Evolutionary conservation across 1,140 invertebrate species (phyloP), one percentile per base, ranked within the genome.

Genomic region (Brachionus koreanus): DNA sequence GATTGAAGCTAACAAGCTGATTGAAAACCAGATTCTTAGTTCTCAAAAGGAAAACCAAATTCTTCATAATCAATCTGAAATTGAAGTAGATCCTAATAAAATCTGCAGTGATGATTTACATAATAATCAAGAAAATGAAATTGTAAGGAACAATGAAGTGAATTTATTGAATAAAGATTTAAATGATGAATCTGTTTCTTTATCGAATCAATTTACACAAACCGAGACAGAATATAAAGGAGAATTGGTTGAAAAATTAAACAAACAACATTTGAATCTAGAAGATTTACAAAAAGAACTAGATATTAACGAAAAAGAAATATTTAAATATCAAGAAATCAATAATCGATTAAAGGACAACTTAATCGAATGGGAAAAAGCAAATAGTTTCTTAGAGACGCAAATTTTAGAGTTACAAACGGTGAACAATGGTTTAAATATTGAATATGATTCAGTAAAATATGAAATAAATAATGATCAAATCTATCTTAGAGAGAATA

Each of bases 241-340:
- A 5, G 52, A 61, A 7, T 16, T 16, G 7, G 25, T 12, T 29
- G 9, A 65, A 65, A 65, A 65, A 29, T 29, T 65, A 65, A 65
- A 29, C 19, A 29, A 65, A 3, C 33, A 29, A 65, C 25, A 13
- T 9, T 29, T 9, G 1, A 65, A 65, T 29, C 2, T 65, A 19
- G 52, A 61, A 61, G 3, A 37, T 39, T 23, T 43, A 19, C 5
- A 10, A 6, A 39, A 35, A 43, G 37, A 23, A 39, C 19, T 39
- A 25, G 42, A 13, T 13, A 0, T 29, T 33, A 46, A 46, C 39
- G 76, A 79, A 19, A 3, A 3, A 23, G 23, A 19, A 19, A 61
- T 79, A n/a, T 1, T 79, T 12, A 19, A 16, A 65, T 61, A 61
- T 57, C 76, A 79, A 43, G 76, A 79, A 19, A 33, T 79, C 25